phyloP scores from a whole-genome alignment of 2,888 invertebrate species.

The Anthrax anthrax region DNA sequence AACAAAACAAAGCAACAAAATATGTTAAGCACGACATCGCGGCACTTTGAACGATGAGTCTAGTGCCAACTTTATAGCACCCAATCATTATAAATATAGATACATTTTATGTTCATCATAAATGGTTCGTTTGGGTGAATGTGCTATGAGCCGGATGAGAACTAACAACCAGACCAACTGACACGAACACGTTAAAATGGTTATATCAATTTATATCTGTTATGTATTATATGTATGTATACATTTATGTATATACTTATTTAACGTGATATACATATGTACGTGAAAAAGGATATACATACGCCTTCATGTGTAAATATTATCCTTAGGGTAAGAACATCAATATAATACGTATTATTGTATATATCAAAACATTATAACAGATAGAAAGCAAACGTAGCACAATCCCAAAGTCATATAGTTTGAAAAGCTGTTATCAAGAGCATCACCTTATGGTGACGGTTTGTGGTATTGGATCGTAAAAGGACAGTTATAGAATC shows the following conservation, averaged over 20 bases:
- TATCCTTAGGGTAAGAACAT: neutral
- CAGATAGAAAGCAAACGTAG: neutral
- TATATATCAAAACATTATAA: neutral
- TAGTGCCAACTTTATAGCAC: constrained; percentile 17
- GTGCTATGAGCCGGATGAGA: constrained; percentile 15
- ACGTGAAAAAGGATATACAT: too few relatives aligned
- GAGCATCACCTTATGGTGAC: constrained; percentile 14
- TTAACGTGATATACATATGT: too few relatives aligned
- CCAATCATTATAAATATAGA: neutral
- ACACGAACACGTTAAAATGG: constrained; percentile 17
- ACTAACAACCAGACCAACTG: constrained; percentile 18
- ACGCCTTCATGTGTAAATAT: neutral
- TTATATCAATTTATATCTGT: constrained; percentile 6
- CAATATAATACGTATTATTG: neutral
- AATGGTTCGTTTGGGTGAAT: constrained; percentile 13
- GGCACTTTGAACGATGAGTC: constrained; percentile 21
- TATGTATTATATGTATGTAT: too few relatives aligned
- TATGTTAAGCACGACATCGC: constrained; percentile 21
- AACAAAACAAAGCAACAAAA: constrained; percentile 21
- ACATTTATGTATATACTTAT: too few relatives aligned
- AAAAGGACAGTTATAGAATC: constrained; percentile 3
- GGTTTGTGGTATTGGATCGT: constrained; percentile 9
- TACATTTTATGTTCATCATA: neutral
- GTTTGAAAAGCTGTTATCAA: constrained; percentile 13
- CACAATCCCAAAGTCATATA: constrained; percentile 7